phyloP scores from a whole-genome alignment of 2,113 vertebrate genomes.

The Paralichthys olivaceus region DNA sequence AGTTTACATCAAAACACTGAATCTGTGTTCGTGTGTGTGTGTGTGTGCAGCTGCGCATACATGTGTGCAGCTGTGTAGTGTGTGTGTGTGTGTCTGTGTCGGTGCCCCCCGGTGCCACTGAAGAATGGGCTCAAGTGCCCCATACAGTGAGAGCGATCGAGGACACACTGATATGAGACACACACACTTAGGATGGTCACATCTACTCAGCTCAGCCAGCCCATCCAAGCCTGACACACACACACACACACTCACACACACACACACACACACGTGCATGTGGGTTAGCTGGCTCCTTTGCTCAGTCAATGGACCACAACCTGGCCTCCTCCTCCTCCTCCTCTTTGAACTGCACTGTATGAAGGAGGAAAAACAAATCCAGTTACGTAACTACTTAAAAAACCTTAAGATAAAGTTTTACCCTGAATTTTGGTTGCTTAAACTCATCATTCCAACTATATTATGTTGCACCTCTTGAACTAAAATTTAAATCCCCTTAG shows the following conservation, averaged over 20 bases:
- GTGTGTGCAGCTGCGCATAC: conserved; percentile 34
- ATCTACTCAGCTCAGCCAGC: conserved; percentile 67
- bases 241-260: conserved; percentile 35
- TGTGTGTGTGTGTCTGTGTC: conserved; percentile 32
- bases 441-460: not conserved
- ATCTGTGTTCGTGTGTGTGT: conserved; percentile 10
- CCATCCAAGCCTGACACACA: conserved; percentile 51
- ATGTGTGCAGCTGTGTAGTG: conserved; percentile 43
- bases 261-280: conserved; percentile 9
- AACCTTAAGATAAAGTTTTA: too few relatives aligned
- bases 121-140: conserved; percentile 73
- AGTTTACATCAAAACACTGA: conserved; percentile 73
- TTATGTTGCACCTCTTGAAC: not conserved
- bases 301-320: conserved; percentile 57
- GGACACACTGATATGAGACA: conserved; percentile 81
- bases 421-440: not conserved
- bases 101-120: conserved; percentile 46
- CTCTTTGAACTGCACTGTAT: conserved; percentile 20
- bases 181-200: conserved; percentile 78
- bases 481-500: not conserved
- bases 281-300: conserved; percentile 45
- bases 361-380: not conserved
- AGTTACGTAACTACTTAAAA: not conserved
- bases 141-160: conserved; percentile 76
- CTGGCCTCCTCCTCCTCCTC: conserved; percentile 10